A percentile compares a stretch with the other conserved stretches of the same genome.
phyloP scores from a whole-genome alignment of 1,140 invertebrate genomes.

The Drosophila asahinai region DNA sequence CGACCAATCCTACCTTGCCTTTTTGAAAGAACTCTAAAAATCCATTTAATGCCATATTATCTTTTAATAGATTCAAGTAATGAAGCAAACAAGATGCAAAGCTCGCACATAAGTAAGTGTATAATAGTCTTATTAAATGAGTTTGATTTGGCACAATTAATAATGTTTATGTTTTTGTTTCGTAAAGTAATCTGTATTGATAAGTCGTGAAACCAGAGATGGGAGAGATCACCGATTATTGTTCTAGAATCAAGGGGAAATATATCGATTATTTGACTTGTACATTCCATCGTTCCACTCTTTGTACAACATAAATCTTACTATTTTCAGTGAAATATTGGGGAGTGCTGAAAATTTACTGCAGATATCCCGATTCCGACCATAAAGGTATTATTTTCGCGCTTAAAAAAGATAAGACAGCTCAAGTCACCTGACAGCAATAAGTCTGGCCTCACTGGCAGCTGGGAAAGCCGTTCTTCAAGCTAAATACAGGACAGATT shows the following conservation, averaged over 20 bases:
- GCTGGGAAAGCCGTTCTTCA: no score
- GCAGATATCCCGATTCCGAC: no score
- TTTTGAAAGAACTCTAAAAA: conserved; percentile 94
- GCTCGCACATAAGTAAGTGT: conserved; percentile 4
- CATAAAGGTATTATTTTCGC: no score
- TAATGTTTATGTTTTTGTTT: conserved; percentile 21
- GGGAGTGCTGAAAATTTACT: no score
- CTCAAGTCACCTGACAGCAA: no score
- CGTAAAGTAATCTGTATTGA: background rate
- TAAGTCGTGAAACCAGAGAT: conserved; percentile 14
- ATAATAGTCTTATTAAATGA: background rate
- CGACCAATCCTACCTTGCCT: conserved; percentile 87
- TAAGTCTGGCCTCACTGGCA: no score
- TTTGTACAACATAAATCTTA: no score
- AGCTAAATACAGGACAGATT: no score
- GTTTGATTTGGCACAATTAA: conserved; percentile 13
- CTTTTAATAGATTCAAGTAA: conserved; percentile 12
- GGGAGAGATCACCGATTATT: background rate
- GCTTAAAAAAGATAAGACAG: no score
- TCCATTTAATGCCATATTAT: conserved; percentile 88
- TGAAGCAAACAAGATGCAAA: background rate
- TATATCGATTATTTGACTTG: conserved; percentile 6
- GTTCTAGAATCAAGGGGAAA: background rate
- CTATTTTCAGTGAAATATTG: no score
- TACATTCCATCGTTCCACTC: background rate